A percentile compares a stretch with the other conserved stretches of the same genome.
phyloP scores from a whole-genome alignment of 2,797 vertebrate genomes.

The Naso thynnoides region DNA sequence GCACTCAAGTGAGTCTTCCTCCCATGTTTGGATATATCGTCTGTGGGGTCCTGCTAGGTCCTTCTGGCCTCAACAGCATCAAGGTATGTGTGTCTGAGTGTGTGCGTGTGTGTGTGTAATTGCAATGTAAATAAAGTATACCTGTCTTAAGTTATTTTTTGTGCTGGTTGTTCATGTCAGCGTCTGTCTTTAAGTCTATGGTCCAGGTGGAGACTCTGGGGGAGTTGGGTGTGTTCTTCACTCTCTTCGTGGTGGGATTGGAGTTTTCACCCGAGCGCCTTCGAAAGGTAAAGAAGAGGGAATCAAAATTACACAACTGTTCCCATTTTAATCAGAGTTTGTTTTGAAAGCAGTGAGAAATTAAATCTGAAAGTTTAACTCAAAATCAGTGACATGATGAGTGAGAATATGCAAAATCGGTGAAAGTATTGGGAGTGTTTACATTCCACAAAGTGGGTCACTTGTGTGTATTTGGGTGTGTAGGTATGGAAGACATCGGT shows the following conservation, averaged over 20 bases:
- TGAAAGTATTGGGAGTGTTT: no score
- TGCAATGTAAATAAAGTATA: neutral
- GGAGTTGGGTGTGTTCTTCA: slow-evolving; percentile 97
- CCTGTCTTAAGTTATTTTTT: neutral
- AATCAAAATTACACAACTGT: neutral
- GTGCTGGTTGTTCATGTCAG: neutral
- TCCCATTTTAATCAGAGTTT: neutral
- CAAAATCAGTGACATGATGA: no score
- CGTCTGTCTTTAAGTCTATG: slow-evolving; percentile 88
- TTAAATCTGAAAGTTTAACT: neutral
- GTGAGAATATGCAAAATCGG: no score
- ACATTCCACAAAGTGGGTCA: no score
- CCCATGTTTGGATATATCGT: slow-evolving; percentile 98
- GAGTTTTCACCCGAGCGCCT: slow-evolving; percentile 98
- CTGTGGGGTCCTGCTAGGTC: slow-evolving; percentile 96
- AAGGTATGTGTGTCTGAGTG: slow-evolving; percentile 84
- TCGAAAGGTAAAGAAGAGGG: slow-evolving; percentile 88
- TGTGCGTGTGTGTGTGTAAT: neutral
- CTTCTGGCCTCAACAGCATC: slow-evolving; percentile 96
- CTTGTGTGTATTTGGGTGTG: slow-evolving; percentile 15
- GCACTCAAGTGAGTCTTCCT: slow-evolving; percentile 90
- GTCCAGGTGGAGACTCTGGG: slow-evolving; percentile 98
- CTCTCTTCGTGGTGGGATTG: slow-evolving; percentile 95
- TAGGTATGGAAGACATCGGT: slow-evolving; percentile 97
- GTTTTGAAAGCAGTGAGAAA: neutral